A percentile compares a stretch with the other conserved stretches of the same genome.
Evolutionary conservation across 2,797 vertebrate genomes (phyloP).

Genomic region (Eulemur rubriventer): DNA sequence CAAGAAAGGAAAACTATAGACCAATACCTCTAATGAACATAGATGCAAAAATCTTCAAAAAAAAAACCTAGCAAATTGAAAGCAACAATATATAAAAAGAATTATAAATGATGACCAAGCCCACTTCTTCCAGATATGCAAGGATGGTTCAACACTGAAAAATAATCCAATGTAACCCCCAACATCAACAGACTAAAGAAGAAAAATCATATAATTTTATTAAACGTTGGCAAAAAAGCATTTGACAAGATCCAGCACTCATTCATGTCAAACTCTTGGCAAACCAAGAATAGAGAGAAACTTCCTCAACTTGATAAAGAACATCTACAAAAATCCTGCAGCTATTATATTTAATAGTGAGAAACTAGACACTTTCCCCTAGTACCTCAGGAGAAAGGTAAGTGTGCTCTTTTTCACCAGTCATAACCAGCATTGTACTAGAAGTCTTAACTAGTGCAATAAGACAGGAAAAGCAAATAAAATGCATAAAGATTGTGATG

Average conservation of each 20-base stretch:
- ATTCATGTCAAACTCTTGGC: neutral
- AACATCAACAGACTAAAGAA: neutral
- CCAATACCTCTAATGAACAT: neutral
- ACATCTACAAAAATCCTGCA: neutral
- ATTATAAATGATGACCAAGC: neutral
- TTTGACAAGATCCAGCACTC: neutral
- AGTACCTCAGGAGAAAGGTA: neutral
- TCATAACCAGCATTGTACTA: neutral
- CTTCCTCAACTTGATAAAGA: neutral
- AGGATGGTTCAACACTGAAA: neutral
- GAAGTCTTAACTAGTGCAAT: neutral
- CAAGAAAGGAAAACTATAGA: neutral
- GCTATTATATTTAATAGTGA: neutral
- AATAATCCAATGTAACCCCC: neutral
- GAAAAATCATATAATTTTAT: neutral
- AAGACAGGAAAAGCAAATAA: neutral
- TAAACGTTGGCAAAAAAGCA: neutral
- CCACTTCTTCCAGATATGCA: neutral
- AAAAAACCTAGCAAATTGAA: neutral
- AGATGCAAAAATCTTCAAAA: neutral
- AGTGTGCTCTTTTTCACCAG: neutral
- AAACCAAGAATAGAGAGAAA: neutral
- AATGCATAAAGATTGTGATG: neutral
- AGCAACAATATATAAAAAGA: neutral
- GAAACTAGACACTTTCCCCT: neutral